Percentiles rank a stretch among this genome's conserved stretches.
Conservation (phyloP, 2,113 vertebrate species). For the Mellivora capensis region DNA sequence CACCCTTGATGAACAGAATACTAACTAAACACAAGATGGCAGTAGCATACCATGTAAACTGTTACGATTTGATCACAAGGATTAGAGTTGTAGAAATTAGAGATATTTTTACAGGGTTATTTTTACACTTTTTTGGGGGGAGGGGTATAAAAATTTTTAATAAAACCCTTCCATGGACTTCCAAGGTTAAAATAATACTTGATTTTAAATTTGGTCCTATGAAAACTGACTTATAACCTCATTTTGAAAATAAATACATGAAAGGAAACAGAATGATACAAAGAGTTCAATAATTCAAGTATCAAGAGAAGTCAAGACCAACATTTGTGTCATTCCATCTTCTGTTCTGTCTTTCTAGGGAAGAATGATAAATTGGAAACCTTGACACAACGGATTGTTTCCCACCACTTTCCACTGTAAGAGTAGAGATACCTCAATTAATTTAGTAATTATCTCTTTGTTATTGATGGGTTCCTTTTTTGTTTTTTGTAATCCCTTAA, state of each 20-base stretch:
- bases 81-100: neutral
- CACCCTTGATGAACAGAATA: neutral
- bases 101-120: neutral
- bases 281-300: neutral
- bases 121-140: neutral
- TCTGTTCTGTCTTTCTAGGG: neutral
- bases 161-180: neutral
- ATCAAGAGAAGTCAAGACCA: neutral
- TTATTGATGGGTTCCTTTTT: neutral
- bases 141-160: neutral
- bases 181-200: neutral
- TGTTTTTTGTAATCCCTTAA: neutral
- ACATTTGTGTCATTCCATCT: neutral
- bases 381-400: neutral
- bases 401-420: neutral
- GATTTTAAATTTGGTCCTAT: neutral
- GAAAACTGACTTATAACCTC: neutral
- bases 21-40: conserved; percentile 60
- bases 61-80: fast-evolving
- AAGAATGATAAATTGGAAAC: neutral
- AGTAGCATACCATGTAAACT: conserved; percentile 43
- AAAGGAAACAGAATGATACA: neutral
- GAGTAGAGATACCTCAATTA: neutral
- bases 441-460: neutral
- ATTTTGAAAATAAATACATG: conserved; percentile 16